Evolutionary conservation across 2,888 invertebrate genomes (phyloP).

Genomic region (Octonoba sinensis): DNA sequence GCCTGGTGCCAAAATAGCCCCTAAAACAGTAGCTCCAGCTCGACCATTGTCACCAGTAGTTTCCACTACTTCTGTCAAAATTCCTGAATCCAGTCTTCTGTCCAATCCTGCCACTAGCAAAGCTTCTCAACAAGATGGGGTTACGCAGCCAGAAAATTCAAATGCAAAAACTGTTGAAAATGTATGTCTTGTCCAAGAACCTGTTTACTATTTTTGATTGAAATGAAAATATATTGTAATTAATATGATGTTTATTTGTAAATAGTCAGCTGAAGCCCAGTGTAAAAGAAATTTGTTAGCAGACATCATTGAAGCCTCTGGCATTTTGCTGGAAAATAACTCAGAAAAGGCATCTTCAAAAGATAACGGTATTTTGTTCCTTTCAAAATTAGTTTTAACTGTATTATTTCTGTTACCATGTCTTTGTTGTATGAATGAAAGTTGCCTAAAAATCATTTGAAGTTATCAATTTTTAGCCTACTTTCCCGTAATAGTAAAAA

Average conservation of each 20-base stretch:
- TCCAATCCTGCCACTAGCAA: constrained; percentile 3
- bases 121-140: constrained; percentile 10
- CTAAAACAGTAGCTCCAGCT: constrained; percentile 30
- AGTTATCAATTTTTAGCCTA: too few species aligned
- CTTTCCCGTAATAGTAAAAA: too few species aligned
- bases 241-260: neutral
- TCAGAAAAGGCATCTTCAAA: constrained; percentile 14
- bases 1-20: constrained; percentile 22
- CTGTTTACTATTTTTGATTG: too few species aligned
- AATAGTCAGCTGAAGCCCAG: constrained; percentile 39
- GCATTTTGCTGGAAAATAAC: constrained; percentile 40
- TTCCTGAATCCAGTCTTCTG: constrained; percentile 22
- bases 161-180: neutral
- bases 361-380: constrained; percentile 33
- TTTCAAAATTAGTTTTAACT: neutral
- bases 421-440: too few species aligned
- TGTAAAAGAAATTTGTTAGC: constrained; percentile 58
- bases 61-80: constrained; percentile 26
- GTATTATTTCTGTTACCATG: too few species aligned
- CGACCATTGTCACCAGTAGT: constrained; percentile 36
- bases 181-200: neutral
- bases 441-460: too few species aligned
- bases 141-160: constrained; percentile 4
- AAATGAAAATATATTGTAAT: neutral
- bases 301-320: constrained; percentile 60